These are phyloP conservation scores for Tenthredo amoena DNA, from an alignment of 2,888 invertebrate species.

Conservation along the genomic window DNA sequence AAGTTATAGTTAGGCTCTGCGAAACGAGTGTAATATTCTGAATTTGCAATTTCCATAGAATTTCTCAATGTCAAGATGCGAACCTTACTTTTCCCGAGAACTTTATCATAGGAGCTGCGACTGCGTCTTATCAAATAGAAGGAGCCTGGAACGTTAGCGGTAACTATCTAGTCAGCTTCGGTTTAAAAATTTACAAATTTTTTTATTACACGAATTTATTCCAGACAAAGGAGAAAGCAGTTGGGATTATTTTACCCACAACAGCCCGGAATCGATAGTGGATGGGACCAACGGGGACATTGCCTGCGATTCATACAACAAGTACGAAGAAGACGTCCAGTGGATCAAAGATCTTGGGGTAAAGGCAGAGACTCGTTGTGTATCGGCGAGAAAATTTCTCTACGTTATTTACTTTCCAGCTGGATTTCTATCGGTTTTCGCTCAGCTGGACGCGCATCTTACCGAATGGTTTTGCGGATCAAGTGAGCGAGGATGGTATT, in stretches of 20 bases:
- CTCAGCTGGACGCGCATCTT: constrained; percentile 85
- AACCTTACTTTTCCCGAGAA: constrained; percentile 70
- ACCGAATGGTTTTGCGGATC: constrained; percentile 81
- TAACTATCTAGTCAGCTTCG: background rate
- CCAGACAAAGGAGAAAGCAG: constrained; percentile 83
- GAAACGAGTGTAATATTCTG: background rate
- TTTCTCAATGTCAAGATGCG: background rate
- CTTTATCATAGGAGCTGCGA: constrained; percentile 79
- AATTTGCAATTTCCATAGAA: background rate
- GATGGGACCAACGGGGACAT: constrained; percentile 82
- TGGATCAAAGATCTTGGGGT: constrained; percentile 81
- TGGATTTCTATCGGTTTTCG: constrained; percentile 81
- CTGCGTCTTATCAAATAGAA: constrained; percentile 80
- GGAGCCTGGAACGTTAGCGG: constrained; percentile 80
- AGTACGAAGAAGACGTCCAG: constrained; percentile 81
- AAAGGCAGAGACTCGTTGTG: constrained; percentile 33
- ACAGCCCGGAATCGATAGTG: constrained; percentile 79
- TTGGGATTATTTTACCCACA: constrained; percentile 84
- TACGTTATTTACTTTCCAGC: constrained; percentile 12
- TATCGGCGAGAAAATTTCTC: background rate
- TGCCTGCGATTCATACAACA: constrained; percentile 84
- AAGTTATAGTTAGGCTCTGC: background rate
- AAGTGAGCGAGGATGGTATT: constrained; percentile 81
- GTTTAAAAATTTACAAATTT: background rate
- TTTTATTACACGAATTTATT: constrained; percentile 49